phyloP scores from a whole-genome alignment of 2,113 vertebrate genomes.

The Pelvicachromis taeniatus region DNA sequence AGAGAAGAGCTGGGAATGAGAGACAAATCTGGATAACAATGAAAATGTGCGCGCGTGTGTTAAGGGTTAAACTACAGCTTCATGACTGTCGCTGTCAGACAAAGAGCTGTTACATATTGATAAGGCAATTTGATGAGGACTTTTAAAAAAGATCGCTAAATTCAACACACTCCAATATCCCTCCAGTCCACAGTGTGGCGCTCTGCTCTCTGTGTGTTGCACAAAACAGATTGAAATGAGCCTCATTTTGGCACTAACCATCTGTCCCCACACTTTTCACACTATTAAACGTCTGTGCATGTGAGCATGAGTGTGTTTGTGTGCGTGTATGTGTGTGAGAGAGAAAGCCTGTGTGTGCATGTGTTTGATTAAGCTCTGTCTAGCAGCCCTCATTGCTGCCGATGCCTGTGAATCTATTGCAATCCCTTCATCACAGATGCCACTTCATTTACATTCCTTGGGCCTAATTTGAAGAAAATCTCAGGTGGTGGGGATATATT shows the following conservation, averaged over 20 bases:
- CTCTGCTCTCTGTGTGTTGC: constrained; percentile 35
- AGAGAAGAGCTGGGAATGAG: not conserved
- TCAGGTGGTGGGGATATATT: constrained; percentile 64
- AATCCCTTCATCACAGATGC: constrained; percentile 57
- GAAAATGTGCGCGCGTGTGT: not conserved
- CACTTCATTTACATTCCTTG: constrained; percentile 70
- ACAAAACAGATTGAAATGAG: constrained; percentile 50
- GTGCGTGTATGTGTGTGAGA: not conserved
- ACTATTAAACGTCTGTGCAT: constrained; percentile 50
- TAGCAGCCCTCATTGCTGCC: constrained; percentile 33
- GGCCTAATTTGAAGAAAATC: constrained; percentile 68
- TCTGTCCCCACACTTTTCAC: constrained; percentile 40
- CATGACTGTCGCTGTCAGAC: not conserved
- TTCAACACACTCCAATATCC: constrained; percentile 10
- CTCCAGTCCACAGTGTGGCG: constrained; percentile 75
- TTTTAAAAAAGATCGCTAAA: not conserved
- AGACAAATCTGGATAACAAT: not conserved
- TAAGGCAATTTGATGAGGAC: not conserved
- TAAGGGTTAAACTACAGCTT: not conserved
- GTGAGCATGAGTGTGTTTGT: constrained; percentile 15
- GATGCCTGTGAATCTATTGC: constrained; percentile 69
- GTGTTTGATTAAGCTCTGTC: constrained; percentile 60
- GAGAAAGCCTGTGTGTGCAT: constrained; percentile 8
- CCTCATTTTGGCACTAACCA: constrained; percentile 37
- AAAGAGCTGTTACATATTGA: not conserved